phyloP scores from a whole-genome alignment of 2,888 invertebrate genomes.

The Pachliopta kotzebuea region DNA sequence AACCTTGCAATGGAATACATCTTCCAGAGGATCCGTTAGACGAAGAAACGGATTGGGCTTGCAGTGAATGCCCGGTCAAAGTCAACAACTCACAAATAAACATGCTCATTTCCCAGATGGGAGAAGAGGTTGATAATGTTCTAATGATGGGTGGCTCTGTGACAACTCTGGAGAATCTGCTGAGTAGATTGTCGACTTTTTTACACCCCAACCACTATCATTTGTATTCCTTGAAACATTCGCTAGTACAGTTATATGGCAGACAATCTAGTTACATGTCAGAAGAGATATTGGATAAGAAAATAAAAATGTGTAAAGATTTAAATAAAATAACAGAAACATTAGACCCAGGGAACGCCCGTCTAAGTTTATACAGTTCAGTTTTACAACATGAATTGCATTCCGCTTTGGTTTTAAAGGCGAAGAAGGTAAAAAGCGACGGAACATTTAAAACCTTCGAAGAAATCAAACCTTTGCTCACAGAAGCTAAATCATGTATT shows the following conservation, averaged over 20 bases:
- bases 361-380: constrained; percentile 88
- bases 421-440: constrained; percentile 61
- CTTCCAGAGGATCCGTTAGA: constrained; percentile 86
- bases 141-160: constrained; percentile 82
- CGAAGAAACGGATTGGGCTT: constrained; percentile 87
- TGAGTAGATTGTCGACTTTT: constrained; percentile 86
- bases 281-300: constrained; percentile 82
- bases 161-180: constrained; percentile 81
- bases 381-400: constrained; percentile 88
- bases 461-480: constrained; percentile 59
- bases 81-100: constrained; percentile 83
- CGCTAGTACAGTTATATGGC: constrained; percentile 89
- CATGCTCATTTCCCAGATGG: constrained; percentile 85
- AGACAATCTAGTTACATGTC: constrained; percentile 83
- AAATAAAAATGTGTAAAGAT: constrained; percentile 84
- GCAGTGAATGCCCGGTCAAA: constrained; percentile 84
- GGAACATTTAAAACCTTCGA: constrained; percentile 48
- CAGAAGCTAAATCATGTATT: constrained; percentile 69
- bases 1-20: constrained; percentile 84
- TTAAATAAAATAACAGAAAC: constrained; percentile 82
- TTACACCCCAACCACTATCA: constrained; percentile 93
- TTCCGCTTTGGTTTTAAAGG: constrained; percentile 75
- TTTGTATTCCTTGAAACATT: constrained; percentile 89
- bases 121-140: constrained; percentile 86
- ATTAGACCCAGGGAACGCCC: constrained; percentile 87